These are phyloP conservation scores for Pseudomugil gertrudae DNA, from an alignment of 2,797 vertebrate species.

Conservation along the genomic window DNA sequence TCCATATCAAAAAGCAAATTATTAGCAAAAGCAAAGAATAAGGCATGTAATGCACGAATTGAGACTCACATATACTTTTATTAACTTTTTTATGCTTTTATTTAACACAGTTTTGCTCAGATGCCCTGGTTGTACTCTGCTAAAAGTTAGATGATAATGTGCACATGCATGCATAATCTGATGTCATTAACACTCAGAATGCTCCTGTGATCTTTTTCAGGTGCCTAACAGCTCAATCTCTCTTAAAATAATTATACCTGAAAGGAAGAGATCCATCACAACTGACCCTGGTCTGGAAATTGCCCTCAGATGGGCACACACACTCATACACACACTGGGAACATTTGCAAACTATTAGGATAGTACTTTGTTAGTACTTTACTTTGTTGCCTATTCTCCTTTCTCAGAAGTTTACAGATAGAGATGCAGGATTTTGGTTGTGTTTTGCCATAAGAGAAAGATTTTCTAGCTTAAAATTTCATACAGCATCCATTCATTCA, in stretches of 20 bases:
- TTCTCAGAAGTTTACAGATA: neutral
- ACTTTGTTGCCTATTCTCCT: conserved; percentile 15
- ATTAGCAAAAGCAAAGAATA: no score
- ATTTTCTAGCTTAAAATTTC: no score
- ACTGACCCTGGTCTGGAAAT: conserved; percentile 78
- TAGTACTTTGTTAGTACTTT: conserved; percentile 19
- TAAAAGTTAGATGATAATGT: neutral
- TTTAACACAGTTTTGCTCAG: neutral
- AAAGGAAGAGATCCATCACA: conserved; percentile 82
- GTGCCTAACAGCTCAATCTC: conserved; percentile 83
- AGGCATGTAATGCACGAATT: no score
- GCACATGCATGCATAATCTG: conserved; percentile 4
- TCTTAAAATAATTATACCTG: conserved; percentile 88
- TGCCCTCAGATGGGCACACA: conserved; percentile 82
- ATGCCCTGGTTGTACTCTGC: neutral
- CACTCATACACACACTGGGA: conserved; percentile 28
- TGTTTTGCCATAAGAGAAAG: no score
- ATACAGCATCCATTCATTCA: no score
- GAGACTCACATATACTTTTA: no score
- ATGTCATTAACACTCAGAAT: conserved; percentile 77
- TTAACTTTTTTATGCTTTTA: no score
- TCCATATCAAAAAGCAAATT: no score
- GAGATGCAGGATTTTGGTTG: no score
- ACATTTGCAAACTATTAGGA: conserved; percentile 76
- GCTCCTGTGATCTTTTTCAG: conserved; percentile 79